A percentile compares a stretch with the other conserved stretches of the same genome.
These are phyloP conservation scores for Cyprinella venusta DNA, from an alignment of 2,797 vertebrate species.

Conservation along the genomic window DNA sequence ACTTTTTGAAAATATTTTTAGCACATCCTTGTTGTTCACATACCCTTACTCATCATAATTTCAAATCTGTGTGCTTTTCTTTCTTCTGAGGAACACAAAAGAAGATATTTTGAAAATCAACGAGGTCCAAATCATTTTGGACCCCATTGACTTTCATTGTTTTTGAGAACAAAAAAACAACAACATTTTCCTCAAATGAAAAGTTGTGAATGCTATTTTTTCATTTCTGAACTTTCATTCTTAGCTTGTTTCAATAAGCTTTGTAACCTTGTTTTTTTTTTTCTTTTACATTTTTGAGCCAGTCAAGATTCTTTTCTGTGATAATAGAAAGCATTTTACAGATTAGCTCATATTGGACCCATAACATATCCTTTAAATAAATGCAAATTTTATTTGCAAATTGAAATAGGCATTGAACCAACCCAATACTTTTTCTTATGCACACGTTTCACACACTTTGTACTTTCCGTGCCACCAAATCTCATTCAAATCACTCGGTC, in stretches of 20 bases:
- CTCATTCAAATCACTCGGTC: background rate
- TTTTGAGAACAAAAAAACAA: background rate
- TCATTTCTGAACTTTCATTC: background rate
- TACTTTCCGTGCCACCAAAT: background rate
- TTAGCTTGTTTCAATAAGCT: background rate
- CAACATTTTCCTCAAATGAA: background rate
- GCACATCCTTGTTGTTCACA: background rate
- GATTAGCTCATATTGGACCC: background rate
- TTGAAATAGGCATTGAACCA: background rate
- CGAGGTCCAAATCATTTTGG: background rate
- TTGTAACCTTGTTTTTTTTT: too few relatives aligned
- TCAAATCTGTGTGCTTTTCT: background rate
- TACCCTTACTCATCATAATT: background rate
- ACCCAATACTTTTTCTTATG: background rate
- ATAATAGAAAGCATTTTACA: background rate
- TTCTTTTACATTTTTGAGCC: background rate
- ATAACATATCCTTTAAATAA: background rate
- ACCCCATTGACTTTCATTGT: background rate
- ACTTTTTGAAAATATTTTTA: background rate
- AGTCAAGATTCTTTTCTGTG: background rate
- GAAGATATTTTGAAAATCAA: background rate
- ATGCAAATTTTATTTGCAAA: too few relatives aligned
- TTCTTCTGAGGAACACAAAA: background rate
- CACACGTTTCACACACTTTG: background rate
- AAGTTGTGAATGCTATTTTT: background rate